Evolutionary conservation across 2,113 vertebrate species (phyloP).

Genomic region (Sarotherodon lohbergeri): DNA sequence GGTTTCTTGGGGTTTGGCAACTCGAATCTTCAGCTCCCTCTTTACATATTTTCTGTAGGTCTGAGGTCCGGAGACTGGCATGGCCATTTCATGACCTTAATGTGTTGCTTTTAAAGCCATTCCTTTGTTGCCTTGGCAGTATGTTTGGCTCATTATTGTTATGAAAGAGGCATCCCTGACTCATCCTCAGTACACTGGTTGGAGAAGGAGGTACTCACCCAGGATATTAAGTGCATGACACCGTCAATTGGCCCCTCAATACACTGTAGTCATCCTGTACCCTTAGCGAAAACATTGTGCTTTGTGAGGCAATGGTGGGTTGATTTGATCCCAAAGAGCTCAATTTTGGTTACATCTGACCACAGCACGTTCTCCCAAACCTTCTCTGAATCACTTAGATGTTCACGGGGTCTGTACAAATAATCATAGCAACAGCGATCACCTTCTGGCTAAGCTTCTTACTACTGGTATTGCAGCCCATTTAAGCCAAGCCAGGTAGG

Average conservation of each 20-base stretch:
- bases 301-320: not conserved
- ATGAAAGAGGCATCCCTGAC: not conserved
- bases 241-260: not conserved
- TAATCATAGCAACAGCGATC: not conserved
- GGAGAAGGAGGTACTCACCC: not conserved
- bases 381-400: not conserved
- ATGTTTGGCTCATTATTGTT: not conserved
- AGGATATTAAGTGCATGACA: not conserved
- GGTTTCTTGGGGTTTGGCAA: not conserved
- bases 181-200: not conserved
- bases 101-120: not conserved
- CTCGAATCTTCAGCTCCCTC: not conserved
- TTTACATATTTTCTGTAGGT: not conserved
- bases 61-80: not conserved
- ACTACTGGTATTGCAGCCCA: not conserved
- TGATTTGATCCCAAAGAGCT: not conserved
- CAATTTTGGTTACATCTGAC: not conserved
- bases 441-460: not conserved
- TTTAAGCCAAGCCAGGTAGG: not conserved
- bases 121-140: not conserved
- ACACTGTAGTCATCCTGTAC: not conserved
- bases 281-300: not conserved
- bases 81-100: not conserved
- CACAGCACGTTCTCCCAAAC: rapidly evolving
- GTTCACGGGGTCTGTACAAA: not conserved